Base-by-base conservation (phyloP, 2,113 vertebrate genomes). In the Corythaeola cristata region DNA sequence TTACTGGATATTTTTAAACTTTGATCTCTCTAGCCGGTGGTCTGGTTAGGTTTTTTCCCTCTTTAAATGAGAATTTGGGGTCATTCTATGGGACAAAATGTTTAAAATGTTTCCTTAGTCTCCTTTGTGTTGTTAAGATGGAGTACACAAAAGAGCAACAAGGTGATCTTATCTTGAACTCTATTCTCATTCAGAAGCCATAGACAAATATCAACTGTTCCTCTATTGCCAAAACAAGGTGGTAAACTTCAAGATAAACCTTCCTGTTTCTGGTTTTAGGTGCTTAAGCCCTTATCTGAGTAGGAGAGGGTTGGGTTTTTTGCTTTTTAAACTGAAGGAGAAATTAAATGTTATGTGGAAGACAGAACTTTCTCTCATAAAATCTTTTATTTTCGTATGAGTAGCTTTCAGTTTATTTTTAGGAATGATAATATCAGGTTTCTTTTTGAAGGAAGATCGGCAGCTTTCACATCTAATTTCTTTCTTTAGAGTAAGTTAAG, bases 51-150 rank as follows among this genome's bases (percentile, higher is more conserved):
- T 12, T 74, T 93, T 85, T 55, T 44, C 3, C 39, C 58, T 76
- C 86, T 82, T 92, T 80, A 95, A 95, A 98, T 96, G 97, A 97
- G 94, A 97, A 78, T 87, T 97, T 97, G 85, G 96, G 95, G 97
- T 98, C 85, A 98, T 97, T 98, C 97, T 96, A 86, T 52, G 89
- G 96, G 91, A 92, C 95, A 97, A 97, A 98, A 97, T 96, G 89
- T 96, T 97, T 96, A 98, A 96, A 96, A 95, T 96, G 78, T 96
- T 93, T 93, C 96, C 79, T 93, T 85, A 95, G 96, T 90, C 83
- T 91, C 87, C 88, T 97, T 94, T 97, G 96, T 98, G 96, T 92
- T 98, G 97, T 98, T 97, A 98, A 98, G 94, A 88, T 94, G 94
- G 91, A 97, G 77, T 78, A 96, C 95, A 96, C 94, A 97, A 97